phyloP scores from a whole-genome alignment of 2,888 invertebrate species.

The Chrysolina haemoptera region DNA sequence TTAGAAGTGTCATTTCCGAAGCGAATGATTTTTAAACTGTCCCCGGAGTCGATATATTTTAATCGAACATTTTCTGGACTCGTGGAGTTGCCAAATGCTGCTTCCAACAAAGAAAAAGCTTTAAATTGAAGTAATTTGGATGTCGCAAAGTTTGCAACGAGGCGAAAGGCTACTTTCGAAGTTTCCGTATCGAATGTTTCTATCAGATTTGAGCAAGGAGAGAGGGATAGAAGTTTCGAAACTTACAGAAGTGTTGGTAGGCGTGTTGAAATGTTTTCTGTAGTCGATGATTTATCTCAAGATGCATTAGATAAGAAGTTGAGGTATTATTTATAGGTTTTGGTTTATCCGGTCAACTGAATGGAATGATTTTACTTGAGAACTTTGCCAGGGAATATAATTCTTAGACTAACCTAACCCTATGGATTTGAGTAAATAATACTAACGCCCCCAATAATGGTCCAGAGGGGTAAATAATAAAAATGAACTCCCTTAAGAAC shows the following conservation, averaged over 20 bases:
- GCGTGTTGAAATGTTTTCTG: constrained; percentile 13
- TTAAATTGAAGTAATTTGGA: constrained; percentile 27
- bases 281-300: not conserved
- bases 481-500: too few relatives aligned
- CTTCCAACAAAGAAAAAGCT: constrained; percentile 19
- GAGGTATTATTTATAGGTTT: not conserved
- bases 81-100: constrained; percentile 33
- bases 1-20: not conserved
- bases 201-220: constrained; percentile 19
- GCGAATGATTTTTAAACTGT: constrained; percentile 23
- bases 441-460: too few relatives aligned
- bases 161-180: constrained; percentile 16
- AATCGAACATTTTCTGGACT: constrained; percentile 35
- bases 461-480: too few relatives aligned
- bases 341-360: too few relatives aligned
- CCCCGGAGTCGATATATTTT: constrained; percentile 36
- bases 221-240: constrained; percentile 21
- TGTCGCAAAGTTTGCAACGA: constrained; percentile 19
- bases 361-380: too few relatives aligned
- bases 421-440: too few relatives aligned
- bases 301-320: not conserved
- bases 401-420: too few relatives aligned
- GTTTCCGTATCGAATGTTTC: constrained; percentile 31
- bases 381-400: too few relatives aligned
- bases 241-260: constrained; percentile 12